Evolutionary conservation across 2,888 invertebrate genomes (phyloP), one percentile per base, ranked within the genome.

Genomic region (Brachyptera risi): DNA sequence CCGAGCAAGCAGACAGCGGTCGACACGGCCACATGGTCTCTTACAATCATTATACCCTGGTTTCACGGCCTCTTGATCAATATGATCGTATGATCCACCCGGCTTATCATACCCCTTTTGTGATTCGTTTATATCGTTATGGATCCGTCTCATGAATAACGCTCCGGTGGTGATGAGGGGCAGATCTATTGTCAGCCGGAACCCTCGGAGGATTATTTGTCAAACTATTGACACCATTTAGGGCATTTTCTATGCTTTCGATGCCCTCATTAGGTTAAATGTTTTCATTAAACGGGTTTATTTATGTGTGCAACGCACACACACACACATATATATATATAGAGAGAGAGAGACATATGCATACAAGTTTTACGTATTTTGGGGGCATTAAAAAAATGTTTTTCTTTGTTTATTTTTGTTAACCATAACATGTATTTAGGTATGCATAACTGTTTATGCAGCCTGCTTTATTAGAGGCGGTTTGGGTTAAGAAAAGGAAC

Each of bases 41-140:
- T 44, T 47, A 17, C 54, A 31, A 31, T 31, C 5, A 24, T 24
- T 47, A 23, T 24, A 47, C 23, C 21, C 47, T 50, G 26, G 58
- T 58, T 61, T 61, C 56, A 61, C 61, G 61, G 58, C 58, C 61
- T 51, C 61, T 61, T 61, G 61, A 61, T 61, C 61, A 61, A 58
- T 61, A 23, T 47, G 42, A 42, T 42, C 19, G 27, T 27, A n/a
- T 19, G 54, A 54, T 54, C 54, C 54, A 7, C 35, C 23, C 38
- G 50, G 37, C 54, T 59, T 38, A 59, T 59, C 59, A 59, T 40
- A 59, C 59, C 51, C 50, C 59, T 50, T 58, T 58, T 58, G 47
- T 50, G 47, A 26, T 19, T 47, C 58, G 44, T 49, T 61, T 61
- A 61, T 58, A 58, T 61, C 57, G 57, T 49, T 61, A 44, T 49